Evolutionary conservation across 2,797 vertebrate genomes (phyloP), one percentile per base, ranked within the genome.

Genomic region (Dermochelys coriacea): DNA sequence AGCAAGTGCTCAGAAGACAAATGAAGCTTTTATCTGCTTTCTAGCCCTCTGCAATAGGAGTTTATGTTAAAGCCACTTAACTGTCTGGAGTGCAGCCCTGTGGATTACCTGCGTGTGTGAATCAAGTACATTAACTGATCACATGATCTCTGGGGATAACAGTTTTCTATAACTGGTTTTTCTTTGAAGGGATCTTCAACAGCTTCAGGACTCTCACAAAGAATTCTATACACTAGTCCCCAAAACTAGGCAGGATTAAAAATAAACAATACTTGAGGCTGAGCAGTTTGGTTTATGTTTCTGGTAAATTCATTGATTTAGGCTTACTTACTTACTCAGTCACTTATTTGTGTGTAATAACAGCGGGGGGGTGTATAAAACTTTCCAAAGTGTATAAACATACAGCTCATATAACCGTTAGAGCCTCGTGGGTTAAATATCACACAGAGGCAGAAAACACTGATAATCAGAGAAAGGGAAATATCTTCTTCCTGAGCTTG

Each of bases 61-160:
- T 98, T 98, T 98, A 98, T 0, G 86, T 98, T 98, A 98, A 97
- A 98, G 96, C 96, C 97, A 98, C 98, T 98, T 98, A 98, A 94
- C 96, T 8, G 84, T 91, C 95, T 97, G 90, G 96, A 98, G 95
- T 84, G 89, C 29, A 51, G 96, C 87, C 86, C 90, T 82, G 85
- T 82, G 94, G 97, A 98, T 98, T 98, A 98, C 97, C 97, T 98
- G 96, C 86, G 93, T 96, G 95, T 96, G 94, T 91, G 97, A 98
- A 95, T 96, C 88, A 2, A 97, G 95, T 95, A 94, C 95, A 97
- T 97, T 97, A 93, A 96, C 91, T 95, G 95, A 80, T 96, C 96
- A 96, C 84, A 93, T 96, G 97, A 97, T 87, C 10, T 3, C 50
- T 0, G 1, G 54, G 88, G 89, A 90, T 82, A 88, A 95, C 82